Base-by-base conservation (phyloP, 2,888 invertebrate genomes). In the Limnephilus rhombicus region DNA sequence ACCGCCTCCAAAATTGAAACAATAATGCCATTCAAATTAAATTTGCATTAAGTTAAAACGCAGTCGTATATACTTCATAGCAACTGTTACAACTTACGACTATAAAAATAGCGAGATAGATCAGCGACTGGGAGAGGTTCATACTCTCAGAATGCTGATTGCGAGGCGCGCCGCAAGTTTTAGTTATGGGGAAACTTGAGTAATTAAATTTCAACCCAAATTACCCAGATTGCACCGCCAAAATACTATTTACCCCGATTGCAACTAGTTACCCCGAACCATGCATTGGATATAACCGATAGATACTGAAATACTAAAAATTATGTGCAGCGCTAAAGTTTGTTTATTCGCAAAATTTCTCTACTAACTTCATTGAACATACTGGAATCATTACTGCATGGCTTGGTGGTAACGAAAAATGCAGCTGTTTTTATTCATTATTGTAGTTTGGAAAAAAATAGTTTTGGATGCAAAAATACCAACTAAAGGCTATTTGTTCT, bases 191-290 rank as follows among this genome's bases (percentile, higher is more conserved):
- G 24, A 86, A 86, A 86, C 86, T 86, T 86, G 41, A 15, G n/a
- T 86, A 86, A 86, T 86, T 86, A 86, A 49, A 86, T 86, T 49
- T 86, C 11, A 49, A 86, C 86, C 41, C 45, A 86, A 86, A 86
- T 86, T 41, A 86, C 49, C 45, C 41, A 86, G 49, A 86, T 86
- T 49, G 86, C 86, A n/a, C n/a, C 13, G 45, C 86, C 29, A 29
- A 86, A 86, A 86, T 49, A 41, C n/a, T 29, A 41, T 37, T 31
- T 31, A 86, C 86, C 45, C 41, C 49, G 29, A 86, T 86, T 29
- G 86, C 86, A n/a, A 41, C n/a, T 13, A 24, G 24, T 68, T 68
- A 9, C 68, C 0, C 68, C 68, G 68, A 13, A 24, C 24, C 18
- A 18, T 68, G 53, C 53, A 68, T 68, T 68, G 24, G 34, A 34